Evolutionary conservation across 2,888 invertebrate species (phyloP), one percentile per base, ranked within the genome.

Genomic region (Agrotis exclamationis): DNA sequence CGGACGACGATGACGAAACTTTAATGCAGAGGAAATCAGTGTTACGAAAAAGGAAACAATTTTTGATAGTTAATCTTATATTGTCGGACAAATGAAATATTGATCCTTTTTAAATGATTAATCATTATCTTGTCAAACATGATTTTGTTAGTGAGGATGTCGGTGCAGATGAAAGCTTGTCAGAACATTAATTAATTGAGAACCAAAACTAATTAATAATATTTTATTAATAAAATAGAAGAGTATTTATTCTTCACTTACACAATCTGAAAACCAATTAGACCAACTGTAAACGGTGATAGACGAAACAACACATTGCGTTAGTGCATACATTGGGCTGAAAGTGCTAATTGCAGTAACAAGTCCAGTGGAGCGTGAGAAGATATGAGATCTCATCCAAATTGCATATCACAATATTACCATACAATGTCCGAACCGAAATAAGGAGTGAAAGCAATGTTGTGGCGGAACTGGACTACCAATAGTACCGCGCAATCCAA

Each of bases 301-400:
- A 79, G 74, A 79, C 68, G 80, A 84, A 87, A 85, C 84, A 86
- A 89, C 82, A 84, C 76, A 77, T 85, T 85, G 87, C 86, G 85
- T 88, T 80, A 84, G 66, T 63, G 68, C 66, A 70, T 85, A 80
- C 86, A 85, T 87, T 86, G 84, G 83, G 65, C 82, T 82, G 81
- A 79, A 88, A 74, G 86, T 90, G 90, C 85, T 92, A 92, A 93
- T 92, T 92, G 86, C 86, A 86, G 82, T 86, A 85, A 87, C 87
- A 87, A 86, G 87, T 87, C 84, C 87, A 87, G 83, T 88, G 85
- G 87, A 91, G 85, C 93, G 93, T 93, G 93, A 88, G 93, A 93
- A 92, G 86, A 84, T 87, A 86, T 83, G 80, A 86, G 87, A 88
- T 90, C 83, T 84, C 87, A 82, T 83, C 85, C 84, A 84, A 90